These are phyloP conservation scores for Sanderia malayensis DNA, from an alignment of 30 jellyfish, hydroid and myxozoan genomes.

Conservation along the genomic window DNA sequence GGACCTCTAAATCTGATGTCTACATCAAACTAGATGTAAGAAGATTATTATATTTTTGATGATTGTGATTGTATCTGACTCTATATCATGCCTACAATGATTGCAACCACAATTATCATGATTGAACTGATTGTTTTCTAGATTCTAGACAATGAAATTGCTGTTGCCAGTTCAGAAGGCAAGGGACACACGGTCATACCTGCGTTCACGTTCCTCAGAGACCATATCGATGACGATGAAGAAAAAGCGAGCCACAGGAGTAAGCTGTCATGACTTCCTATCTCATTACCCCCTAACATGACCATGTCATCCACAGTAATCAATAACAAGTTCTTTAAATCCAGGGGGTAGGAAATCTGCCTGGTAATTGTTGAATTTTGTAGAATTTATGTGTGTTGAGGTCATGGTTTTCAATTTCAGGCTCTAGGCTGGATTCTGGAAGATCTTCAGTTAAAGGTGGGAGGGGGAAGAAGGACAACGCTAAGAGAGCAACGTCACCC, in stretches of 20 bases:
- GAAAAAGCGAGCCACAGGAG: slow-evolving; percentile 66
- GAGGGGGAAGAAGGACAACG: slow-evolving; percentile 31
- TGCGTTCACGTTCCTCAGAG: slow-evolving; percentile 70
- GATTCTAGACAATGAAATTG: slow-evolving; percentile 79
- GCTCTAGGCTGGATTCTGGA: slow-evolving; percentile 75
- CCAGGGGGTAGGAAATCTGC: no score
- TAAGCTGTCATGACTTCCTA: no score
- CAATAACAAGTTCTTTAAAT: no score
- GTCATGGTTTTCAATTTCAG: no score
- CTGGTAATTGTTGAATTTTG: no score
- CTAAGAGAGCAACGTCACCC: slow-evolving; percentile 55
- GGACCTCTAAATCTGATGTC: slow-evolving; percentile 90
- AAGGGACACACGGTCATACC: slow-evolving; percentile 82
- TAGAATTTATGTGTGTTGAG: no score
- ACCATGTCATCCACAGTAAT: not conserved
- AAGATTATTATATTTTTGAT: no score
- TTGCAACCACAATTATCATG: no score
- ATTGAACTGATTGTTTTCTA: slow-evolving; percentile 4
- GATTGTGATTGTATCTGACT: no score
- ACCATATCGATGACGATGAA: slow-evolving; percentile 52
- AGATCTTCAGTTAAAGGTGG: slow-evolving; percentile 67
- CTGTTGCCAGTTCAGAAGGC: slow-evolving; percentile 67
- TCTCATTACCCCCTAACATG: no score
- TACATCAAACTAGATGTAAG: slow-evolving; percentile 72
- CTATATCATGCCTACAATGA: no score